These are phyloP conservation scores for Notocelia uddmanniana DNA, from an alignment of 2,888 invertebrate species.

Conservation along the genomic window DNA sequence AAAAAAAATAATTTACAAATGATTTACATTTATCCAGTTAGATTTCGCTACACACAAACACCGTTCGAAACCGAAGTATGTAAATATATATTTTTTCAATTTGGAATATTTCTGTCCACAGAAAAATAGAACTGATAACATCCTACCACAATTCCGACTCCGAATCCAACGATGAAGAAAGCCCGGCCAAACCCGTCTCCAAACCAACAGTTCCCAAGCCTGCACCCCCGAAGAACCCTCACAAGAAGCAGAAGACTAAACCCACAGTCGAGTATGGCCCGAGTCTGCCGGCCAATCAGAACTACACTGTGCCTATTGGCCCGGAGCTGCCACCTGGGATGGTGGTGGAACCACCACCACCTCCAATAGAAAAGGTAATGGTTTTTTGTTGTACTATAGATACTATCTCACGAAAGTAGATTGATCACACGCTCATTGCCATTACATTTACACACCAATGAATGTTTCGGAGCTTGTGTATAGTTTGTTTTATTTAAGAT, in stretches of 20 bases:
- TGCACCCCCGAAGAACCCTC: conserved; percentile 50
- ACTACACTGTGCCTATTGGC: conserved; percentile 73
- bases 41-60: no score
- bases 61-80: no score
- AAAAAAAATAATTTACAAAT: no score
- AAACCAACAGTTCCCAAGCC: conserved; percentile 48
- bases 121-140: conserved; percentile 86
- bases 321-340: conserved; percentile 71
- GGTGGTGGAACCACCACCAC: conserved; percentile 51
- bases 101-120: conserved; percentile 58
- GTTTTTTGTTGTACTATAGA: neutral
- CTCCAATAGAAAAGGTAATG: conserved; percentile 46
- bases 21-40: no score
- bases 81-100: no score
- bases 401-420: no score
- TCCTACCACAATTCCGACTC: conserved; percentile 85
- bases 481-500: no score
- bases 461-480: no score
- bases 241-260: conserved; percentile 69
- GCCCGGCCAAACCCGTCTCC: conserved; percentile 51
- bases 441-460: no score
- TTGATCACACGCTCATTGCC: no score
- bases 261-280: conserved; percentile 68
- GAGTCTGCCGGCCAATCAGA: conserved; percentile 67
- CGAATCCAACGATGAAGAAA: conserved; percentile 82